phyloP scores from a whole-genome alignment of 2,113 vertebrate genomes.

The Pollimyrus isidori region DNA sequence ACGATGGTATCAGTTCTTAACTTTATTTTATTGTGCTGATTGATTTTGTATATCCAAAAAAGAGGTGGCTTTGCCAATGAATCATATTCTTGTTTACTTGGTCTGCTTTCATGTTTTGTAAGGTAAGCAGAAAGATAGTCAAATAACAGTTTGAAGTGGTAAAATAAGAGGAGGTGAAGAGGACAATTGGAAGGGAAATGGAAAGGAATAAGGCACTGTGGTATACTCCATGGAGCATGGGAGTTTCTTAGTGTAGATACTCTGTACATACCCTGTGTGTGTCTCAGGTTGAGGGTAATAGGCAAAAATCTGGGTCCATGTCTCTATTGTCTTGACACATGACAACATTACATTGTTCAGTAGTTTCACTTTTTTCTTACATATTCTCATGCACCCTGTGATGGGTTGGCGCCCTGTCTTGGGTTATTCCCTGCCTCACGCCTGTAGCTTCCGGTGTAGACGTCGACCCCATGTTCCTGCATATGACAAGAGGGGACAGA shows the following conservation, averaged over 20 bases:
- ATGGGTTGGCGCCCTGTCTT: neutral
- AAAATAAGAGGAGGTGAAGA: neutral
- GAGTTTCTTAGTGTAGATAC: neutral
- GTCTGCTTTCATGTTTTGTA: slow-evolving; percentile 50
- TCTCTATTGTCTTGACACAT: neutral
- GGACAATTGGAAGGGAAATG: neutral
- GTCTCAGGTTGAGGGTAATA: neutral
- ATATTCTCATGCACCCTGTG: neutral
- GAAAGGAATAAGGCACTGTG: neutral
- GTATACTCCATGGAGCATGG: neutral
- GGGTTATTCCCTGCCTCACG: neutral
- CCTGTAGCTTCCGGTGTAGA: neutral
- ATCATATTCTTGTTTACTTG: slow-evolving; percentile 42
- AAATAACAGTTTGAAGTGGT: neutral
- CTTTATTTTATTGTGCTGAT: neutral
- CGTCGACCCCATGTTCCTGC: neutral
- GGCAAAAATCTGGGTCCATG: neutral
- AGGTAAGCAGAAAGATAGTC: neutral
- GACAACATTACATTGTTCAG: neutral
- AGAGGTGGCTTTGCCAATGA: slow-evolving; percentile 10
- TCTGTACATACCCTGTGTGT: neutral
- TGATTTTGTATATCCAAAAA: neutral
- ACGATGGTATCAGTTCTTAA: neutral
- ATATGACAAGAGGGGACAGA: neutral
- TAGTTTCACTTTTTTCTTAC: neutral